Evolutionary conservation across 2,113 vertebrate species (phyloP).

Genomic region (Malurus cyaneus): DNA sequence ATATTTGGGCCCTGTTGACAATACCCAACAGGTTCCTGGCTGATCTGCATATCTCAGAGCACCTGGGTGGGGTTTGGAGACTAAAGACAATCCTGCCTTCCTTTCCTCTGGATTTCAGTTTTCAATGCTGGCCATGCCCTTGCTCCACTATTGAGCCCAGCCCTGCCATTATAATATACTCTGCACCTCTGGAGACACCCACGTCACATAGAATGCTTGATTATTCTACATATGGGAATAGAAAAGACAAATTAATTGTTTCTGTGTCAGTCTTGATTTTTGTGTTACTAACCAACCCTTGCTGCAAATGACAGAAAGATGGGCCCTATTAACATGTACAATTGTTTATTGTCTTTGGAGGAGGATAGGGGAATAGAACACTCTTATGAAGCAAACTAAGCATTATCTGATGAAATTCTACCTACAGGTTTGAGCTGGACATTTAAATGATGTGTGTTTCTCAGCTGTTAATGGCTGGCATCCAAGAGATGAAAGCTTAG

Average conservation of each 20-base stretch:
- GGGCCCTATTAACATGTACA: background rate
- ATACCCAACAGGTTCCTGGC: background rate
- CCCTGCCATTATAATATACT: background rate
- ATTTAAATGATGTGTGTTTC: background rate
- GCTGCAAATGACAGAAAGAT: background rate
- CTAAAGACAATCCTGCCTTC: background rate
- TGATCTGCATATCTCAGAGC: background rate
- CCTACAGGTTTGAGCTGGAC: background rate
- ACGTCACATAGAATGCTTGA: background rate
- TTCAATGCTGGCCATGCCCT: background rate
- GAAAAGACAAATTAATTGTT: background rate
- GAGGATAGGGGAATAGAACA: background rate
- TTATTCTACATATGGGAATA: background rate
- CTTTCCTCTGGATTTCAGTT: background rate
- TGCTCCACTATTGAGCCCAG: background rate
- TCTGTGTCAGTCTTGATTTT: background rate
- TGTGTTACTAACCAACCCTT: background rate
- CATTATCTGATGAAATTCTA: background rate
- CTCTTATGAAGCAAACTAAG: background rate
- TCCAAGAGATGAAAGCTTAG: background rate
- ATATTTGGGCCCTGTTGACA: background rate
- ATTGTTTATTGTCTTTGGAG: background rate
- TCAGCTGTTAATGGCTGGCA: background rate
- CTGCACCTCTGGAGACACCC: background rate
- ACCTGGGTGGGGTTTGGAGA: background rate